Conservation (phyloP, 2,888 invertebrate species). For the Adineta ricciae region DNA sequence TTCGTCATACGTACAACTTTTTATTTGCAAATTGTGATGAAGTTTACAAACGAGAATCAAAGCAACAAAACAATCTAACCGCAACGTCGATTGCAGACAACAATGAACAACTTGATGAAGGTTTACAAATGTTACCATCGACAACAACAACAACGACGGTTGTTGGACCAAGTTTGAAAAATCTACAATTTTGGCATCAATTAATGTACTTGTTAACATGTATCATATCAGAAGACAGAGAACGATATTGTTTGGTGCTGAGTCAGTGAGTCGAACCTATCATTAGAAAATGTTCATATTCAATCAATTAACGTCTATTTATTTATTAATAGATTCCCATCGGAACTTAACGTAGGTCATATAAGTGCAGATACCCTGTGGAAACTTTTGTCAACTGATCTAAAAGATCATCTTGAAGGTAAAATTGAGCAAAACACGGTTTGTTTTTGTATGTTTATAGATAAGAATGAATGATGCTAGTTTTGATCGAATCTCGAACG, state of each 20-base stretch:
- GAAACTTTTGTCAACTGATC: constrained; percentile 76
- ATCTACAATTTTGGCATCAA: constrained; percentile 79
- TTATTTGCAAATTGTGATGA: constrained; percentile 98
- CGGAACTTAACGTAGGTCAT: constrained; percentile 94
- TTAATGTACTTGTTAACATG: constrained; percentile 89
- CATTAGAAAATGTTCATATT: background rate
- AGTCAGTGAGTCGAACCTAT: constrained; percentile 61
- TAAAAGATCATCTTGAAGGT: constrained; percentile 86
- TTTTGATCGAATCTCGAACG: background rate
- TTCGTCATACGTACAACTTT: constrained; percentile 96
- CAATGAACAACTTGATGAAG: constrained; percentile 64
- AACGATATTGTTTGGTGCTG: constrained; percentile 89
- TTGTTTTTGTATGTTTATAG: constrained; percentile 14
- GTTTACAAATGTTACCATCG: constrained; percentile 42
- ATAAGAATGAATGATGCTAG: background rate
- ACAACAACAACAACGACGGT: constrained; percentile 39
- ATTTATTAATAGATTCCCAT: constrained; percentile 61
- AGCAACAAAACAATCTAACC: constrained; percentile 43
- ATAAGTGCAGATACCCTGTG: constrained; percentile 94
- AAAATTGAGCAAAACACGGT: background rate
- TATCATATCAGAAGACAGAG: constrained; percentile 95
- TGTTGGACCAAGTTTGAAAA: constrained; percentile 60
- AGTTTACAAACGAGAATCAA: constrained; percentile 61
- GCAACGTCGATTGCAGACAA: constrained; percentile 36
- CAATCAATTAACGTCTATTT: no score